Conservation (phyloP, 2,797 vertebrate genomes). For the Morelia viridis region DNA sequence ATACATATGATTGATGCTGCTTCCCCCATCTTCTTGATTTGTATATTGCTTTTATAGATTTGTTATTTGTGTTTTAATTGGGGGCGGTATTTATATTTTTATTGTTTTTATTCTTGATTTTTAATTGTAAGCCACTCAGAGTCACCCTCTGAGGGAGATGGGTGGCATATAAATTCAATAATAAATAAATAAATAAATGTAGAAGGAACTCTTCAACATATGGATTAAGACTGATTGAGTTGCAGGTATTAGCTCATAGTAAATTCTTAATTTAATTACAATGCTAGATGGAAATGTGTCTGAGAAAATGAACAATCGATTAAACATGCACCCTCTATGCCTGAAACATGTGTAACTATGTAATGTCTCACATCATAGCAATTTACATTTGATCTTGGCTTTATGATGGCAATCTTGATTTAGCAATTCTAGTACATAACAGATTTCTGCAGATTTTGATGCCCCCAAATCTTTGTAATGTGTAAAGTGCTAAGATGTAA, state of each 20-base stretch:
- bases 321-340: neutral
- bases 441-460: neutral
- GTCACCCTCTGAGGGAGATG: no score
- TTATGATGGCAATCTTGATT: neutral
- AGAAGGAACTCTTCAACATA: neutral
- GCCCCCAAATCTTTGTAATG: neutral
- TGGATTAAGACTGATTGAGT: neutral
- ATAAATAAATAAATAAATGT: no score
- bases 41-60: no score
- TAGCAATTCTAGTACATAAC: neutral
- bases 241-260: neutral
- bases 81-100: no score
- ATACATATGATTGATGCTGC: no score
- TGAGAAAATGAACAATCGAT: neutral
- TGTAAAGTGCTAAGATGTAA: neutral
- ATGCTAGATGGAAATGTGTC: neutral
- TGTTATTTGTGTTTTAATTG: no score
- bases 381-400: rapidly evolving
- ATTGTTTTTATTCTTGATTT: no score
- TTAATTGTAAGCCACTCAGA: no score
- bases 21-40: no score
- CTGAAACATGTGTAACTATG: neutral
- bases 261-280: neutral
- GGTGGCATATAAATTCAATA: no score
- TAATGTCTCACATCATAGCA: neutral